phyloP scores from a whole-genome alignment of 2,888 invertebrate species.

The Theodoxus fluviatilis region DNA sequence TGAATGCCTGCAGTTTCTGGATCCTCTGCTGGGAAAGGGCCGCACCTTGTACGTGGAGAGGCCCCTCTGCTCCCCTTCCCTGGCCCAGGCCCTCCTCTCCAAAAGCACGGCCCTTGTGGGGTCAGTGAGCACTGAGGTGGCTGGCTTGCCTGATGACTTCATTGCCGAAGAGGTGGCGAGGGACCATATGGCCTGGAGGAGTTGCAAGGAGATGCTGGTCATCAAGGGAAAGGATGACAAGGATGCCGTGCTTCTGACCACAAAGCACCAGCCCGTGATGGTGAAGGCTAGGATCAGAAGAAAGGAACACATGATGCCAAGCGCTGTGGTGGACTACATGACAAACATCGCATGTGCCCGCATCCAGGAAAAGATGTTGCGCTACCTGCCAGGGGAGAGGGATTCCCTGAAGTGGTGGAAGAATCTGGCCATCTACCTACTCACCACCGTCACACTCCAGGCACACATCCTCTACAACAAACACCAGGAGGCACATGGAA shows the following conservation, averaged over 20 bases:
- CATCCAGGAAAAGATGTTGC: constrained; percentile 20
- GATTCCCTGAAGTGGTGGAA: constrained; percentile 31
- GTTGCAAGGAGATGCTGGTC: background rate
- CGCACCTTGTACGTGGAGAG: constrained; percentile 26
- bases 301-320: constrained; percentile 19
- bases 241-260: constrained; percentile 21
- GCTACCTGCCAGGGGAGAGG: constrained; percentile 21
- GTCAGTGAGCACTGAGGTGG: constrained; percentile 15
- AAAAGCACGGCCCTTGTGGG: constrained; percentile 22
- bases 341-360: constrained; percentile 27
- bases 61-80: constrained; percentile 24
- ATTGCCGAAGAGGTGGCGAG: background rate
- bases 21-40: constrained; percentile 12
- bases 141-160: constrained; percentile 26
- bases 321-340: constrained; percentile 18
- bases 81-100: constrained; percentile 1
- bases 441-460: constrained; percentile 20
- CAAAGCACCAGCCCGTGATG: background rate
- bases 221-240: constrained; percentile 26
- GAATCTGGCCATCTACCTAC: constrained; percentile 24
- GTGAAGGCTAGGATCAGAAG: background rate
- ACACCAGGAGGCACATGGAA: no score
- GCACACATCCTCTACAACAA: constrained; percentile 13
- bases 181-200: background rate
- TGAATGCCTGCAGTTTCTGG: background rate